Conservation (phyloP, 2,797 vertebrate species). For the Gymnoscopelus braueri region DNA sequence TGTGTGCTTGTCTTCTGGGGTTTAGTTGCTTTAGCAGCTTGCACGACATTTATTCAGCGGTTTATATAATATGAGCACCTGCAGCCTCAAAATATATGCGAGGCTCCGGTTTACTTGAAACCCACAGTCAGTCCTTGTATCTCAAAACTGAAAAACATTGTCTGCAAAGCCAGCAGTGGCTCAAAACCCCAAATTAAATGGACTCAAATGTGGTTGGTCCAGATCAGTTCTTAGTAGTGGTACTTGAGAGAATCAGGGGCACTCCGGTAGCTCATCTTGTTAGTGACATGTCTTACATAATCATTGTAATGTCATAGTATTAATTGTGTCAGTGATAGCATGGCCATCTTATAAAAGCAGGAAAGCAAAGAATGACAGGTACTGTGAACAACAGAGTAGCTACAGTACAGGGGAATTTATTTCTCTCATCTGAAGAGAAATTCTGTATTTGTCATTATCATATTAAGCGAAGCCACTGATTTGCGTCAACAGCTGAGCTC, state of each 20-base stretch:
- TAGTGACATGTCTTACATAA: not conserved
- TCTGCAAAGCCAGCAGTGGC: no score
- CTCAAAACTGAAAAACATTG: no score
- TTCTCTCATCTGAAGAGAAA: not conserved
- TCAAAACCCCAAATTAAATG: no score
- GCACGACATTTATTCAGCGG: no score
- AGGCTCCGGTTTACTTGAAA: not conserved
- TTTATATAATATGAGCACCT: not conserved
- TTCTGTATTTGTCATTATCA: conserved; percentile 36
- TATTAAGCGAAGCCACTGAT: conserved; percentile 46
- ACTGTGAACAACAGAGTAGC: conserved; percentile 4
- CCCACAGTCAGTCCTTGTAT: no score
- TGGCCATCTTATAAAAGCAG: not conserved
- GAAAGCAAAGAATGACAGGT: not conserved
- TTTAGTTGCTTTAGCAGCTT: no score
- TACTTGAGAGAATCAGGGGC: no score
- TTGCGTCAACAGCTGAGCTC: conserved; percentile 57
- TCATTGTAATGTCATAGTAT: not conserved
- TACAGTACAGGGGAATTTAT: conserved; percentile 17
- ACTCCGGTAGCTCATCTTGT: no score
- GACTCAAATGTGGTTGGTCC: no score
- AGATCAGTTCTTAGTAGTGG: no score
- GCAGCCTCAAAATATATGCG: not conserved
- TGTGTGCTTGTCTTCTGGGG: no score
- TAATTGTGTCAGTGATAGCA: not conserved